Evolutionary conservation across 2,888 invertebrate species (phyloP).

Genomic region (Diploptera punctata): DNA sequence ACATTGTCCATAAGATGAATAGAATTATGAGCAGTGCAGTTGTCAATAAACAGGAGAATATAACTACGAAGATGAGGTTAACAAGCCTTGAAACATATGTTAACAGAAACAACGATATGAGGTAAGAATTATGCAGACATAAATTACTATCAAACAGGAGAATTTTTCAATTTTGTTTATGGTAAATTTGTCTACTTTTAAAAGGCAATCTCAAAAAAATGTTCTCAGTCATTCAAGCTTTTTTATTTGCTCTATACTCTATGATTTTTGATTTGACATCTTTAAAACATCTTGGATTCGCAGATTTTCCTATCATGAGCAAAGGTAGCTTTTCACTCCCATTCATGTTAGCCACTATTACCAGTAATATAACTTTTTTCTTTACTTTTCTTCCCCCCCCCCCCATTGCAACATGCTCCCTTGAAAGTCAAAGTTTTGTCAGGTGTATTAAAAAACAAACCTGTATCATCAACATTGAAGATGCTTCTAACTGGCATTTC

Average conservation of each 20-base stretch:
- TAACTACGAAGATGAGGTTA: too few relatives aligned
- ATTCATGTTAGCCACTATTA: background rate
- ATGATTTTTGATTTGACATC: too few relatives aligned
- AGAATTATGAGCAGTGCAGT: too few relatives aligned
- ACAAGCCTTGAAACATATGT: too few relatives aligned
- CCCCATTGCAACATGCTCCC: background rate
- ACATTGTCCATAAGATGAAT: background rate
- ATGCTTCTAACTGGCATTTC: slow-evolving; percentile 2
- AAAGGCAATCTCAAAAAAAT: background rate
- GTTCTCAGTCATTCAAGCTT: too few relatives aligned
- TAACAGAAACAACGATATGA: too few relatives aligned
- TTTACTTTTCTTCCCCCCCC: background rate
- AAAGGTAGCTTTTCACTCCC: slow-evolving; percentile 1
- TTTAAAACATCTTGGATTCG: too few relatives aligned
- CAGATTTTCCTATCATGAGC: slow-evolving; percentile 9
- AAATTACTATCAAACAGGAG: background rate
- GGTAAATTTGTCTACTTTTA: background rate
- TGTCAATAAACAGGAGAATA: too few relatives aligned
- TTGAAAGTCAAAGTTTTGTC: slow-evolving; percentile 13
- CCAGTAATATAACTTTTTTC: background rate
- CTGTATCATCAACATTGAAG: background rate
- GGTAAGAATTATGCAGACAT: background rate
- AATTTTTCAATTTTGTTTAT: too few relatives aligned
- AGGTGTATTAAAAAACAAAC: background rate
- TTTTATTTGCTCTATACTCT: slow-evolving; percentile 4